phyloP scores from a whole-genome alignment of 2,888 invertebrate genomes.

The Tiphia femorata region DNA sequence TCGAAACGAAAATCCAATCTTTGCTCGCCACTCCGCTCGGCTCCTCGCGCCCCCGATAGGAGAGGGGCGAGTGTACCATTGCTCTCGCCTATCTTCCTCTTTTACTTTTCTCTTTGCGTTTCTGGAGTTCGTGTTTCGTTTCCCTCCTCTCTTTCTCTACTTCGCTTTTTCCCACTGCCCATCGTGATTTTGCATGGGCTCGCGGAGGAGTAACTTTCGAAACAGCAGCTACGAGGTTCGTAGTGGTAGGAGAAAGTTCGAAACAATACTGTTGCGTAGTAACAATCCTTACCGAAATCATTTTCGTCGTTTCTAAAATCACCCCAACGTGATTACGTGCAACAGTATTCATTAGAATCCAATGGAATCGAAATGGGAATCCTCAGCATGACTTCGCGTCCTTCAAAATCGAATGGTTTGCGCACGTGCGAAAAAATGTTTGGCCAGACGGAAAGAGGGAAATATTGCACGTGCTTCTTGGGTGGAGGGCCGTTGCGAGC shows the following conservation, averaged over 20 bases:
- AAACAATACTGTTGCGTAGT: too few species aligned
- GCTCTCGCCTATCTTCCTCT: slow-evolving; percentile 7
- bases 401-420: too few species aligned
- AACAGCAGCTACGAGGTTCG: too few species aligned
- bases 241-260: too few species aligned
- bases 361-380: too few species aligned
- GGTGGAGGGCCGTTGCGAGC: slow-evolving; percentile 19
- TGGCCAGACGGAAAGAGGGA: slow-evolving; percentile 29
- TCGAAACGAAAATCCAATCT: slow-evolving; percentile 42
- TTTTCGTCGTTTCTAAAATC: too few species aligned
- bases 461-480: slow-evolving; percentile 38
- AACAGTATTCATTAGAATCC: too few species aligned
- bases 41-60: slow-evolving; percentile 6
- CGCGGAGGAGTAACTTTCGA: too few species aligned
- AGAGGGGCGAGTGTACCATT: slow-evolving; percentile 26
- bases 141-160: neutral
- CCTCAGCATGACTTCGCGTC: too few species aligned
- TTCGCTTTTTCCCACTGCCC: neutral
- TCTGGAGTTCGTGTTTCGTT: slow-evolving; percentile 7
- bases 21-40: slow-evolving; percentile 27
- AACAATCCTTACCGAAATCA: too few species aligned
- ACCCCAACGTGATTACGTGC: too few species aligned
- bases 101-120: slow-evolving; percentile 4
- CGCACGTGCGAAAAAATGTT: neutral
- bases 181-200: too few species aligned